Percentiles rank a stretch among this genome's conserved stretches.
These are phyloP conservation scores for Felis catus DNA, from an alignment of 2,113 vertebrate species.

Conservation along the genomic window DNA sequence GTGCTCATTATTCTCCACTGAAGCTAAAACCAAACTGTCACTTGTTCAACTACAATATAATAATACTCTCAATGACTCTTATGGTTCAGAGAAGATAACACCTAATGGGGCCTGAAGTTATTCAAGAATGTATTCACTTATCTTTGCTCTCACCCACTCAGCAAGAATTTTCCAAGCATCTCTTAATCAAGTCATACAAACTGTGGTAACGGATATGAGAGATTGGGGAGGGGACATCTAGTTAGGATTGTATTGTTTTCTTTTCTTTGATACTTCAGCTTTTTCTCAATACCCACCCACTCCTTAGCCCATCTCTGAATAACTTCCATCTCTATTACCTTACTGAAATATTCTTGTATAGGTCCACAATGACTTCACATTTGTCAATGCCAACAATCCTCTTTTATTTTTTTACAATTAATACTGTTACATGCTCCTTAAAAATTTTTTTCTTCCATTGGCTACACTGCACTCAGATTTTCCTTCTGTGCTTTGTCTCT, in stretches of 20 bases:
- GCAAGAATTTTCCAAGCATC: conserved; percentile 8
- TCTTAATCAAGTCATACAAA: conserved; percentile 29
- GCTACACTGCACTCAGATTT: neutral
- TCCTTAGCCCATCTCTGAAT: neutral
- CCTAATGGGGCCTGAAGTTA: neutral
- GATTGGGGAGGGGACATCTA: neutral
- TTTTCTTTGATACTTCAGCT: neutral
- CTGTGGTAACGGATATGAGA: neutral
- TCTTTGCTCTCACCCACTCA: neutral
- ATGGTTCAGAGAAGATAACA: neutral
- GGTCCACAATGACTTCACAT: neutral
- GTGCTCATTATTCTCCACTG: neutral
- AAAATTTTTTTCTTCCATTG: neutral
- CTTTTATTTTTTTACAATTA: neutral
- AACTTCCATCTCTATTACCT: neutral
- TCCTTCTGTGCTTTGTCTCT: neutral
- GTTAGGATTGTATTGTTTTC: neutral
- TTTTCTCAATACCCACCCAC: neutral
- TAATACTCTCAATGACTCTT: neutral
- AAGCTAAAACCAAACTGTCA: conserved; percentile 7
- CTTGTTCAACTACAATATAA: conserved; percentile 10
- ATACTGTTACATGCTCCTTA: neutral
- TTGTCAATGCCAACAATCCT: neutral
- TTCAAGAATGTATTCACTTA: neutral
- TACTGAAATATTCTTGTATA: conserved; percentile 1